A percentile compares a stretch with the other conserved stretches of the same genome.
Evolutionary conservation across 2,888 invertebrate genomes (phyloP).

Genomic region (Drosophila siamana): DNA sequence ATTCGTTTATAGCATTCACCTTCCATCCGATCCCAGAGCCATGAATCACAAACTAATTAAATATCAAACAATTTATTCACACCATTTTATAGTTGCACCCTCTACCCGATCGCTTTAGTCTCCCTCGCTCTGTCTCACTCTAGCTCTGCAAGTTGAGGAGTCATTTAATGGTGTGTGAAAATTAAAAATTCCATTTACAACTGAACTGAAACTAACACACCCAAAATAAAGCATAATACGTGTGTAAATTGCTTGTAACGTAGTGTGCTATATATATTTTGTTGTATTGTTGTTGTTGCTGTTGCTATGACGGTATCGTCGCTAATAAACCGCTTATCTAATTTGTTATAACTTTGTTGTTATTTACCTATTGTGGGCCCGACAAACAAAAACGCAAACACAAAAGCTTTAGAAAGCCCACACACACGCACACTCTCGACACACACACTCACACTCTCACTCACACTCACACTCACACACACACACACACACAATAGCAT

Average conservation of each 20-base stretch:
- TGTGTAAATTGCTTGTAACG: constrained; percentile 38
- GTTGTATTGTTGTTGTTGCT: constrained; percentile 10
- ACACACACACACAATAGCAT: not conserved
- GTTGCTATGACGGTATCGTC: constrained; percentile 49
- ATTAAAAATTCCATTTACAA: constrained; percentile 21
- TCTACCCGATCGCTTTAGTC: not conserved
- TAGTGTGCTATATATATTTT: constrained; percentile 23
- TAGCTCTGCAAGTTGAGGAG: constrained; percentile 14
- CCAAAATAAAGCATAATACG: constrained; percentile 6
- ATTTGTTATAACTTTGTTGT: constrained; percentile 70
- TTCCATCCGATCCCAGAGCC: not conserved
- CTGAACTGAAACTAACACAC: constrained; percentile 10
- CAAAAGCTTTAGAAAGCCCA: constrained; percentile 50
- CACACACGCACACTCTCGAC: constrained; percentile 9
- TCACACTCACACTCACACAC: constrained; percentile 1
- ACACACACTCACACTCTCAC: constrained; percentile 2
- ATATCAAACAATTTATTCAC: constrained; percentile 19
- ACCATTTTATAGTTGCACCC: not conserved
- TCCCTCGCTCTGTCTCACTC: not conserved
- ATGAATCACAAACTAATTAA: constrained; percentile 34
- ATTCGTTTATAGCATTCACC: not conserved
- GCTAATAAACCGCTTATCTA: constrained; percentile 77
- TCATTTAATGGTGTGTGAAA: constrained; percentile 44
- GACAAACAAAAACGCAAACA: constrained; percentile 62
- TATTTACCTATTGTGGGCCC: constrained; percentile 65